Evolutionary conservation across 2,113 vertebrate species (phyloP).

Genomic region (Oryzias woworae): DNA sequence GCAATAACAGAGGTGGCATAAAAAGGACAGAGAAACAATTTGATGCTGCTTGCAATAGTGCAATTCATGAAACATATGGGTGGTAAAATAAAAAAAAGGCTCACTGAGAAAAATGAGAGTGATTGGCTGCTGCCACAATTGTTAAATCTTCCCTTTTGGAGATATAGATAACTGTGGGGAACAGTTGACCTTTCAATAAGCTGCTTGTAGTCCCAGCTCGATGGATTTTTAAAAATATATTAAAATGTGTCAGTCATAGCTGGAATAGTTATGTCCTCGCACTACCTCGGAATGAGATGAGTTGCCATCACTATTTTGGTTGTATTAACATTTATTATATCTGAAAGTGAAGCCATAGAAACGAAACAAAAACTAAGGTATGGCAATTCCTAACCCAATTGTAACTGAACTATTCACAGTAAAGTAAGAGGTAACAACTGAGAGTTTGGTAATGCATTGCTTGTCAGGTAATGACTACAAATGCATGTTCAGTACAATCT

Average conservation of each 20-base stretch:
- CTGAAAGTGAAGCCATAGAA: constrained; percentile 35
- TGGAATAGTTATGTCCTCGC: constrained; percentile 70
- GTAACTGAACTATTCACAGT: constrained; percentile 5
- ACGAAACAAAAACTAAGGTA: constrained; percentile 20
- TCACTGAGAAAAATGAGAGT: constrained; percentile 37
- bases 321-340: constrained; percentile 47
- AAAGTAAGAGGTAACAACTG: constrained; percentile 7
- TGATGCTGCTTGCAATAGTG: too few species aligned
- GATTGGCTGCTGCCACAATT: constrained; percentile 32
- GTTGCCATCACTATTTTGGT: constrained; percentile 54
- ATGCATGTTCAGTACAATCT: background rate
- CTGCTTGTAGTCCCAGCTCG: constrained; percentile 62
- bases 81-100: too few species aligned
- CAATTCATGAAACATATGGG: too few species aligned
- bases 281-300: constrained; percentile 33
- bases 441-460: background rate
- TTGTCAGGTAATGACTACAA: background rate
- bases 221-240: constrained; percentile 66
- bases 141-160: constrained; percentile 55
- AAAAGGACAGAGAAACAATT: too few species aligned
- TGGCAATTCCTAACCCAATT: constrained; percentile 32
- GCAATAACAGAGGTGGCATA: too few species aligned
- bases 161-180: constrained; percentile 59
- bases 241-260: constrained; percentile 65
- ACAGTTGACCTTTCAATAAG: constrained; percentile 74